A percentile compares a stretch with the other conserved stretches of the same genome.
phyloP scores from a whole-genome alignment of 2,113 vertebrate species.

The Amia ocellicauda region DNA sequence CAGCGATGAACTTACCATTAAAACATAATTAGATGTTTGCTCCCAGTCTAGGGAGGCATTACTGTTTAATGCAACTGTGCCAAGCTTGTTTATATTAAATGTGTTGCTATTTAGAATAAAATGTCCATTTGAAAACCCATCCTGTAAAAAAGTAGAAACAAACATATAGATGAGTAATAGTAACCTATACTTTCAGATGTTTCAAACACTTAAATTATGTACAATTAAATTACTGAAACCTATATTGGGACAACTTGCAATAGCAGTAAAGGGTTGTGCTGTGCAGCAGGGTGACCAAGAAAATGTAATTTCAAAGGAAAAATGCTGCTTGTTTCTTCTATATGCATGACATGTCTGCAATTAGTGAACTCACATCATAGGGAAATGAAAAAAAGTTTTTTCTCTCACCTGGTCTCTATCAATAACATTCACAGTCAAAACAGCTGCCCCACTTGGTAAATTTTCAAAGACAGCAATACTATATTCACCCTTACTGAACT shows the following conservation, averaged over 20 bases:
- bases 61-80: slow-evolving; percentile 56
- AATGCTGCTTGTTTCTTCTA: too few relatives aligned
- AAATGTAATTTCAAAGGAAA: too few relatives aligned
- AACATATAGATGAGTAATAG: not conserved
- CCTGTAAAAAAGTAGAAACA: slow-evolving; percentile 37
- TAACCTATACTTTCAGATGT: too few relatives aligned
- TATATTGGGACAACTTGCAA: too few relatives aligned
- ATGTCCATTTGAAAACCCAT: slow-evolving; percentile 64
- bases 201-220: too few relatives aligned
- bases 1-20: slow-evolving; percentile 67
- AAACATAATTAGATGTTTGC: slow-evolving; percentile 45
- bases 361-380: too few relatives aligned
- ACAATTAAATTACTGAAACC: too few relatives aligned
- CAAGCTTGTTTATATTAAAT: slow-evolving; percentile 60
- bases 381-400: not conserved
- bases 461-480: slow-evolving; percentile 59
- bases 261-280: too few relatives aligned
- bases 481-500: slow-evolving; percentile 58
- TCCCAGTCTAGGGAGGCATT: slow-evolving; percentile 69
- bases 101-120: slow-evolving; percentile 53
- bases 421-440: slow-evolving; percentile 57
- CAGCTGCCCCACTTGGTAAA: slow-evolving; percentile 49
- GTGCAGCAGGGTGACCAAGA: too few relatives aligned
- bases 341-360: too few relatives aligned
- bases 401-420: slow-evolving; percentile 66